phyloP scores from a whole-genome alignment of 2,888 invertebrate species.

The Conchocele bisecta region DNA sequence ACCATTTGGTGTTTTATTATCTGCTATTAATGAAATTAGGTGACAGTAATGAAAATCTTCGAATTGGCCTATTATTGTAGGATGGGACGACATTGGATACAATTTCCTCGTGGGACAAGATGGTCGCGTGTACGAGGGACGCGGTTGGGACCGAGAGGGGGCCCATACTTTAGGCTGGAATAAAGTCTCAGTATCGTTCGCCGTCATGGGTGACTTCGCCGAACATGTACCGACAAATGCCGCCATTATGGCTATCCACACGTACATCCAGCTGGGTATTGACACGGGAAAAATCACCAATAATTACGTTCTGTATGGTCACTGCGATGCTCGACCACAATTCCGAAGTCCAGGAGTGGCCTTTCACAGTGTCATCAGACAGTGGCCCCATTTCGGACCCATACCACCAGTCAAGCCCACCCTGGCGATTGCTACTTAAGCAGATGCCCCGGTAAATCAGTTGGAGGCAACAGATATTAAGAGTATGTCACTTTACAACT shows the following conservation, averaged over 20 bases:
- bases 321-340: constrained; percentile 59
- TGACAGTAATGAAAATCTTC: too few relatives aligned
- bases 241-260: constrained; percentile 63
- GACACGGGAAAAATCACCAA: constrained; percentile 52
- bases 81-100: constrained; percentile 70
- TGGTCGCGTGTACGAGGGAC: constrained; percentile 88
- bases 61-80: too few relatives aligned
- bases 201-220: constrained; percentile 70
- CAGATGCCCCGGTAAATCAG: too few relatives aligned
- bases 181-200: constrained; percentile 78
- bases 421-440: too few relatives aligned
- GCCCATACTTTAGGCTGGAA: constrained; percentile 88
- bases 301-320: constrained; percentile 65
- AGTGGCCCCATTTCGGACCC: constrained; percentile 52
- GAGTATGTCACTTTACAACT: too few relatives aligned
- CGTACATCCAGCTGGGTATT: constrained; percentile 67
- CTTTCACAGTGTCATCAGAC: constrained; percentile 58
- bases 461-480: too few relatives aligned
- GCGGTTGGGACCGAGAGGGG: constrained; percentile 89
- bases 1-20: too few relatives aligned
- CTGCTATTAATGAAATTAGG: too few relatives aligned
- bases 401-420: not conserved
- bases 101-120: constrained; percentile 92
- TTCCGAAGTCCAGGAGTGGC: constrained; percentile 59
- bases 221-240: constrained; percentile 60